Conservation (phyloP, 37 sponge, comb jelly and placozoan genomes). For the Petrosia ficiformis region DNA sequence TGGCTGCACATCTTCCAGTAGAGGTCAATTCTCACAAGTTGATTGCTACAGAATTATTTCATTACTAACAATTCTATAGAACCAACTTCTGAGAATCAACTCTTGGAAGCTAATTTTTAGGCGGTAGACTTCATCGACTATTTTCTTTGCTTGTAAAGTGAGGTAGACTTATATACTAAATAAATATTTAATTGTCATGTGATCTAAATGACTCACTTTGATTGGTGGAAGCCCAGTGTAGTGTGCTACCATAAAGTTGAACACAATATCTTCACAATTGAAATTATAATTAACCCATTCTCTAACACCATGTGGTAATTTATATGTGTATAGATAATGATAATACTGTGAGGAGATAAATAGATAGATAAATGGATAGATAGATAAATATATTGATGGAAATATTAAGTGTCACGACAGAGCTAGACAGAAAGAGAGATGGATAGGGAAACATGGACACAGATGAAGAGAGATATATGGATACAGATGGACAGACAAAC, state of each 20-base stretch:
- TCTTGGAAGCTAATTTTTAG: too few relatives aligned
- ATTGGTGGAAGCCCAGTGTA: constrained; percentile 66
- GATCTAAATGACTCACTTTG: constrained; percentile 47
- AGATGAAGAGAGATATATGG: not conserved
- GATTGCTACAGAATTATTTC: too few relatives aligned
- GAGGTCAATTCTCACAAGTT: too few relatives aligned
- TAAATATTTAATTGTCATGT: too few relatives aligned
- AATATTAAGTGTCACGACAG: not conserved
- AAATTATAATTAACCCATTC: constrained; percentile 67
- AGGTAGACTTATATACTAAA: too few relatives aligned
- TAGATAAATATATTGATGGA: not conserved
- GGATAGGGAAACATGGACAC: constrained; percentile 9
- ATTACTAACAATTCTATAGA: too few relatives aligned
- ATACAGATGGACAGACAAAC: not conserved
- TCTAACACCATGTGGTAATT: constrained; percentile 44
- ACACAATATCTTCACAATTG: constrained; percentile 85
- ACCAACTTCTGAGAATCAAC: too few relatives aligned
- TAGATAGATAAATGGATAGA: constrained; percentile 5
- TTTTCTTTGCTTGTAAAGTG: too few relatives aligned
- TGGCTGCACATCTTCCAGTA: too few relatives aligned
- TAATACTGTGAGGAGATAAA: constrained; percentile 32
- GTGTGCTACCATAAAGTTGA: constrained; percentile 68
- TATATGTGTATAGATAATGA: constrained; percentile 55
- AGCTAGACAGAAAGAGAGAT: not conserved
- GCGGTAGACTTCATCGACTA: too few relatives aligned